Conservation (phyloP, 2,797 vertebrate genomes). For the Hydrophis major region DNA sequence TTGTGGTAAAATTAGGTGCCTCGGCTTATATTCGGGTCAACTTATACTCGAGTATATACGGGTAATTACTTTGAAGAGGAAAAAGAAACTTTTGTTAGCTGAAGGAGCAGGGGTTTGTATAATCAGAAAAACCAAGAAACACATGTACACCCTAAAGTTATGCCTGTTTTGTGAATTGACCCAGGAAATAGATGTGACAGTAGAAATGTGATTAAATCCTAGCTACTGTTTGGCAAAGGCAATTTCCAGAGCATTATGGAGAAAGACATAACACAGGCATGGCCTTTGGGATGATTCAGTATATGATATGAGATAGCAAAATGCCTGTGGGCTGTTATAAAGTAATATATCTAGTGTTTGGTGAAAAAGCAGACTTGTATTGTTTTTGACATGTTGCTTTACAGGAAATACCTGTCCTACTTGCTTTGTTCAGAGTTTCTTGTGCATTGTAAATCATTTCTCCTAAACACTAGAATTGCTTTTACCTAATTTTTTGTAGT, state of each 20-base stretch:
- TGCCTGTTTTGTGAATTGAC: not conserved
- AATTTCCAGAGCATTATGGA: not conserved
- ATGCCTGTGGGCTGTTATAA: not conserved
- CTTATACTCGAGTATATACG: no score
- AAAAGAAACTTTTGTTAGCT: not conserved
- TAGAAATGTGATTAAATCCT: not conserved
- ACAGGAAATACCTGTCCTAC: not conserved
- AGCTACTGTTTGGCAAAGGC: not conserved
- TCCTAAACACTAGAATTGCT: not conserved
- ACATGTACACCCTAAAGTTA: not conserved
- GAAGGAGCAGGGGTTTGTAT: not conserved
- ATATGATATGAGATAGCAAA: not conserved
- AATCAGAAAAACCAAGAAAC: not conserved
- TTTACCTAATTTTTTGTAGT: not conserved
- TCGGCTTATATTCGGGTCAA: no score
- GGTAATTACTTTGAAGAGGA: not conserved
- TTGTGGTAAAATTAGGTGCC: no score
- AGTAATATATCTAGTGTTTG: not conserved
- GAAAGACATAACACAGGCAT: not conserved
- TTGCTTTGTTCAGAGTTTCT: not conserved
- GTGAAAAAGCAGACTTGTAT: not conserved
- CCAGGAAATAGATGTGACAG: not conserved
- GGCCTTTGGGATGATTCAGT: not conserved
- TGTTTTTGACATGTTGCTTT: conserved; percentile 2
- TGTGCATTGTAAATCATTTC: not conserved